Percentiles rank a stretch among this genome's conserved stretches.
phyloP scores from a whole-genome alignment of 1,140 invertebrate species.

The Nautilus pompilius region DNA sequence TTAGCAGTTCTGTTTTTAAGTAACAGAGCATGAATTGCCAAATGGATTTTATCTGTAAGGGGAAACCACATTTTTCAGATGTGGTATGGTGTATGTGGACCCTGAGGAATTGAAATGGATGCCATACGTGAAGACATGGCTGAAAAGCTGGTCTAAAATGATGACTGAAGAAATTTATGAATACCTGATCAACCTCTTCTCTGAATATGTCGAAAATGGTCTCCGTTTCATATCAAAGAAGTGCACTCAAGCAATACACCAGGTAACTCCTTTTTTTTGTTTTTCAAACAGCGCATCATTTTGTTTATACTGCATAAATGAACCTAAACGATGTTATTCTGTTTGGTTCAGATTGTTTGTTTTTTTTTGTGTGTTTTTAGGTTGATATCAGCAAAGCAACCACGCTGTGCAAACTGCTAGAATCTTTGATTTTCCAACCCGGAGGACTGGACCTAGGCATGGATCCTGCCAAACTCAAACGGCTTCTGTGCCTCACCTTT shows the following conservation, averaged over 20 bases:
- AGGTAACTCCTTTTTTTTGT: constrained; percentile 50
- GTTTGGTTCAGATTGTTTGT: background rate
- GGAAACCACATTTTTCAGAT: constrained; percentile 35
- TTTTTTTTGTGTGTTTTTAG: constrained; percentile 53
- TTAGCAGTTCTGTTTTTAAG: too few relatives aligned
- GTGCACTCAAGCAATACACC: constrained; percentile 65
- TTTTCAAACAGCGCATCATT: background rate
- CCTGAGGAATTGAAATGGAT: constrained; percentile 54
- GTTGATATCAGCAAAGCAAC: constrained; percentile 77
- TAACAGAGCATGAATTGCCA: too few relatives aligned
- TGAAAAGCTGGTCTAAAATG: constrained; percentile 27
- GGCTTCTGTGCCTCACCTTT: constrained; percentile 69
- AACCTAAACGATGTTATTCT: background rate
- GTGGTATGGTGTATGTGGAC: constrained; percentile 58
- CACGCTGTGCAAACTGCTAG: constrained; percentile 71
- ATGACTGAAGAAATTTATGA: constrained; percentile 45
- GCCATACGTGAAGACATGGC: constrained; percentile 54
- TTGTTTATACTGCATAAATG: background rate
- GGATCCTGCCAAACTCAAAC: constrained; percentile 52
- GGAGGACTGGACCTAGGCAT: constrained; percentile 56
- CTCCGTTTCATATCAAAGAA: constrained; percentile 66
- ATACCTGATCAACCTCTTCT: constrained; percentile 64
- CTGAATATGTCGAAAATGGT: constrained; percentile 64
- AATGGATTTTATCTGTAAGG: too few relatives aligned
- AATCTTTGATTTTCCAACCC: constrained; percentile 63